Evolutionary conservation across 1,140 invertebrate species (phyloP).

Genomic region (Formica selysi): DNA sequence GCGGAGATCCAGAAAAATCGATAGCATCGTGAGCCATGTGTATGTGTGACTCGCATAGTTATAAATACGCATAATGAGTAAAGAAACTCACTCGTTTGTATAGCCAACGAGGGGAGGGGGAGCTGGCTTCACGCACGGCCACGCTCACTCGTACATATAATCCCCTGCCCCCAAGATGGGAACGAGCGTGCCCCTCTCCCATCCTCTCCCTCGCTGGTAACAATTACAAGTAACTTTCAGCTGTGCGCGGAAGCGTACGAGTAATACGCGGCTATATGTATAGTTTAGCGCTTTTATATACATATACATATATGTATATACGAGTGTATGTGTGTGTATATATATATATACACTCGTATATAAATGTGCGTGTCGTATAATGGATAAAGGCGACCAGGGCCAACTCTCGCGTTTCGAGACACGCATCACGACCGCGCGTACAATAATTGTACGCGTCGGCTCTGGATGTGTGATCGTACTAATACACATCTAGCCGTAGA

Average conservation of each 20-base stretch:
- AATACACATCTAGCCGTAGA: background rate
- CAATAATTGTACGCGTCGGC: constrained; percentile 20
- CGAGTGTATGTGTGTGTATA: too few species aligned
- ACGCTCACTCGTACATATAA: background rate
- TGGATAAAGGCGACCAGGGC: constrained; percentile 11
- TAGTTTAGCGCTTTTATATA: constrained; percentile 36
- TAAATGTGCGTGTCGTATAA: too few species aligned
- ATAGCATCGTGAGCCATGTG: constrained; percentile 20
- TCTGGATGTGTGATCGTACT: background rate
- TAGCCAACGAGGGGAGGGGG: background rate
- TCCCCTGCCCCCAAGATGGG: background rate
- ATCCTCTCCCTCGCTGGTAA: background rate
- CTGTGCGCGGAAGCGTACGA: constrained; percentile 49
- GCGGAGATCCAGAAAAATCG: constrained; percentile 47
- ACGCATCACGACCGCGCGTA: background rate
- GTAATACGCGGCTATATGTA: constrained; percentile 25
- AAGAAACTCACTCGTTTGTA: constrained; percentile 51
- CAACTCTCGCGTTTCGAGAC: background rate
- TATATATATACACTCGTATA: too few species aligned
- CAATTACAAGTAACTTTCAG: constrained; percentile 52
- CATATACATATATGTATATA: background rate
- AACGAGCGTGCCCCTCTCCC: background rate
- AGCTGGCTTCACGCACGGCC: constrained; percentile 29
- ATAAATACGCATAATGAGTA: constrained; percentile 58
- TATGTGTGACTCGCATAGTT: constrained; percentile 29